Base-by-base conservation (phyloP, 2,797 vertebrate genomes). In the Tenualosa ilisha region DNA sequence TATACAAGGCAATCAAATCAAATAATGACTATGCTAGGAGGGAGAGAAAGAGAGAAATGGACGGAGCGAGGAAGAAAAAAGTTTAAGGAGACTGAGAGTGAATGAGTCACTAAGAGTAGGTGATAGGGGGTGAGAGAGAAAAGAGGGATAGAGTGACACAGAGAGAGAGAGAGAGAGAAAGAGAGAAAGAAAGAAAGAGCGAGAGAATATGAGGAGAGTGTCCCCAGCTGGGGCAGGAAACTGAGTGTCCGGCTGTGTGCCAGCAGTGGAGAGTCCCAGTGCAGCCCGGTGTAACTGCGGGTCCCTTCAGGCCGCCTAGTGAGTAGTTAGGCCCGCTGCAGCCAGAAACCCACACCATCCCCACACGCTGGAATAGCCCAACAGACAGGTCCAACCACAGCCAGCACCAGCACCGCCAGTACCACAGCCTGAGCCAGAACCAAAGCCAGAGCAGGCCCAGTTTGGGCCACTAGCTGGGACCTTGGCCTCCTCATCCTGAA, bases 271-370 rank as follows among this genome's bases (percentile, higher is more conserved):
- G 43, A 59, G 85, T 82, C 81, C 54, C 26, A 15, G 86, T 85
- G 94, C 93, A 95, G 86, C 86, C 93, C 37, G 31, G 65, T 37
- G 9, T 2, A 75, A 37, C 37, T 8, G 12, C 13, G 94, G 93
- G 93, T 93, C 94, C 91, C 46, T 85, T 85, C 75, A 88, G 83
- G 83, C 40, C 7, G 75, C 81, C 82, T 26, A 22, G 75, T 65
- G 56, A 61, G 84, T 81, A 53, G 83, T 72, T 83, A 31, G 2
- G 59, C n/a, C 94, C 94, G 95, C 40, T 37, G 68, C 31, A 26
- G 82, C 31, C 81, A 31, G 94, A 96, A 96, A 96, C 95, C 94
- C 93, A 96, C 96, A 96, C 95, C 94, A 94, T 93, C 94, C 96
- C 95, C 95, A 95, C 95, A 94, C 94, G 94, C 93, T 91, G 92